Evolutionary conservation across 2,888 invertebrate genomes (phyloP).

Genomic region (Capitulum mitella): DNA sequence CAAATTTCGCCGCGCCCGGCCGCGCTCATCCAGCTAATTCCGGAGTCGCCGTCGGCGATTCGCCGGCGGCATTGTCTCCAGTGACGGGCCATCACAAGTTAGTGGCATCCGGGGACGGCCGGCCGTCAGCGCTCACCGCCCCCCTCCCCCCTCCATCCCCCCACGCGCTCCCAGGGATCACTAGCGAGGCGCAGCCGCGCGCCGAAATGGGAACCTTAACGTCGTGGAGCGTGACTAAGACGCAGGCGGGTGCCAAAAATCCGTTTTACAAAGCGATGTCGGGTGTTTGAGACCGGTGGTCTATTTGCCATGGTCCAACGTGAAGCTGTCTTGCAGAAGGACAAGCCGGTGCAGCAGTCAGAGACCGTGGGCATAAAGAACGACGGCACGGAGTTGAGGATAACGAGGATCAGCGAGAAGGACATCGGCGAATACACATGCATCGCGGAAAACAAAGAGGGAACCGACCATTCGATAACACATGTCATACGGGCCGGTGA

Average conservation of each 20-base stretch:
- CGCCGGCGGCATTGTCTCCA: not conserved
- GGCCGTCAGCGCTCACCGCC: no score
- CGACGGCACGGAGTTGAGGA: slow-evolving; percentile 87
- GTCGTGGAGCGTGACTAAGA: no score
- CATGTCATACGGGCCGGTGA: slow-evolving; percentile 86
- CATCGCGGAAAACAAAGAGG: slow-evolving; percentile 80
- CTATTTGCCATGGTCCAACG: no score
- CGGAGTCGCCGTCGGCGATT: not conserved
- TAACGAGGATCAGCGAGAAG: slow-evolving; percentile 83
- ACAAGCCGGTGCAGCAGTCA: slow-evolving; percentile 79
- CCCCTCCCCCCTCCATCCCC: no score
- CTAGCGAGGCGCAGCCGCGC: no score
- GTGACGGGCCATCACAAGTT: not conserved
- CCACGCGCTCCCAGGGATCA: no score
- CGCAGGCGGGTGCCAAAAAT: no score
- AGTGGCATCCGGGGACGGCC: no score
- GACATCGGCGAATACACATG: slow-evolving; percentile 96
- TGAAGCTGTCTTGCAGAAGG: no score
- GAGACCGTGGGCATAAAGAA: slow-evolving; percentile 83
- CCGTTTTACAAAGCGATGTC: no score
- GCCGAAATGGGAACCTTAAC: no score
- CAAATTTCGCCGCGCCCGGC: not conserved
- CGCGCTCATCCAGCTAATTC: not conserved
- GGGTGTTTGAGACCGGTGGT: no score
- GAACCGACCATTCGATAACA: slow-evolving; percentile 90